Base-by-base conservation (phyloP, 2,888 invertebrate species). In the Dryocosmus kuriphilus region DNA sequence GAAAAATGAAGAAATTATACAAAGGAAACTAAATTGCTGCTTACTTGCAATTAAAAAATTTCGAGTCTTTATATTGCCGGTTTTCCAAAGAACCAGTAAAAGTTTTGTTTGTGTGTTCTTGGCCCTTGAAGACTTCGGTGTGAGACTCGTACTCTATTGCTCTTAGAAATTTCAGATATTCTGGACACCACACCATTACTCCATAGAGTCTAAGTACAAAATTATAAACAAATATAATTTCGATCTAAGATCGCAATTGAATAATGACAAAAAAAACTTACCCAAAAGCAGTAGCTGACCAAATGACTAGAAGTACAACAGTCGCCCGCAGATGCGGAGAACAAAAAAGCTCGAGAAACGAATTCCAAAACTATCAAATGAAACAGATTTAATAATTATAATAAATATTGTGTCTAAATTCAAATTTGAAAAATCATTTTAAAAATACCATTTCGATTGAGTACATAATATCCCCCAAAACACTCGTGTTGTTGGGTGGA, bases 51-150 rank as follows among this genome's bases (percentile, higher is more conserved):
- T 95, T 94, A 41, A 90, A 89, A 90, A 96, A 96, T 19, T 92
- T 92, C 2, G 93, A 93, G 79, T 94, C 93, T 79, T 90, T 91
- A 87, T 94, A 96, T 82, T 94, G 93, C 19, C 94, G 91, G 89
- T 96, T 96, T 85, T 95, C 94, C 46, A 94, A 92, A 0, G 95
- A 94, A 16, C 91, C 91, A 86, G 94, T 95, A 90, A 95, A 95
- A n/a, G 92, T 91, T 0, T 87, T 82, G 77, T 92, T 90, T 0
- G 90, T 89, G 80, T 91, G 92, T 0, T 92, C 92, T 2, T 82
- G 80, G 83, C 92, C 92, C 0, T 85, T 77, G 14, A 92, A 83
- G 0, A 87, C 83, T 65, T 81, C 76, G 3, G 92, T 73, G 81
- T 89, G 80, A 88, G 89, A 74, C 86, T 91, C 80, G 89, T 91